These are phyloP conservation scores for Todiramphus saurophagus DNA, from an alignment of 2,113 vertebrate species.

Conservation along the genomic window DNA sequence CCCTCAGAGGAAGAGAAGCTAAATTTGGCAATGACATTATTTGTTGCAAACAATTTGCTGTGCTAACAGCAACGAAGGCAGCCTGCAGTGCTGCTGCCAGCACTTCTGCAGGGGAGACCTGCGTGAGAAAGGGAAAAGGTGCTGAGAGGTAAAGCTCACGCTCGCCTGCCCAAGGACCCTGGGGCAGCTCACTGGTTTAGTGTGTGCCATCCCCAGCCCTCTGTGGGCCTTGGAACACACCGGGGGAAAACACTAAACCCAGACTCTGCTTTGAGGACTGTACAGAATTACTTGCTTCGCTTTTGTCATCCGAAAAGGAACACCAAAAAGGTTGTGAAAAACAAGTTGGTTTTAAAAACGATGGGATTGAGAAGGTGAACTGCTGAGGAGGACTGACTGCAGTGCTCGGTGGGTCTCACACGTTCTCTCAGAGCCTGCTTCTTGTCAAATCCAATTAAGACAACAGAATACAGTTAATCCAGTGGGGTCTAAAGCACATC, in stretches of 20 bases:
- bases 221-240: background rate
- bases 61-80: background rate
- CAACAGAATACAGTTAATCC: background rate
- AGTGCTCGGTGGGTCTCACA: background rate
- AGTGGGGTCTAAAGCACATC: background rate
- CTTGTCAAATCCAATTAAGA: background rate
- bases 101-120: background rate
- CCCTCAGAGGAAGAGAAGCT: background rate
- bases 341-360: background rate
- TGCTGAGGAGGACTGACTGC: background rate
- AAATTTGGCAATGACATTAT: background rate
- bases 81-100: background rate
- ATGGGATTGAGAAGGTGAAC: background rate
- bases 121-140: background rate
- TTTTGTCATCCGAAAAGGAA: background rate
- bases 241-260: background rate
- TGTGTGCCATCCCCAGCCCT: constrained; percentile 22
- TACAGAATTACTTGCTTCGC: background rate
- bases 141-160: constrained; percentile 20
- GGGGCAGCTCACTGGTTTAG: background rate
- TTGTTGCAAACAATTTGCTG: background rate
- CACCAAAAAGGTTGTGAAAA: background rate
- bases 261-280: background rate
- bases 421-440: background rate
- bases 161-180: background rate